Conservation (phyloP, 2,113 vertebrate species). For the Empidonax traillii region DNA sequence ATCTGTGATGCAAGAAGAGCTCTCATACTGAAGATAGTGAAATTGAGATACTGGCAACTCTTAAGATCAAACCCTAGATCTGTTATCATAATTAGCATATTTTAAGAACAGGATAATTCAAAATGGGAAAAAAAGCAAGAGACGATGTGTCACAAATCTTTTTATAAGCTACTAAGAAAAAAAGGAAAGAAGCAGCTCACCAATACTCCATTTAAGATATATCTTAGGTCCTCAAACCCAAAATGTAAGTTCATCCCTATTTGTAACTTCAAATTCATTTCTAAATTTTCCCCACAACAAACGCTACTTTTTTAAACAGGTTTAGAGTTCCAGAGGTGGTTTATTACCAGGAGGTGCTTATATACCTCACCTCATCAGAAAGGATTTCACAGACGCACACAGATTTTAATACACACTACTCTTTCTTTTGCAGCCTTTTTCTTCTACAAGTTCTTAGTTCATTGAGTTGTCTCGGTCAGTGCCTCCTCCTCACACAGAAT, state of each 20-base stretch:
- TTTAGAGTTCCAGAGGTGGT: not conserved
- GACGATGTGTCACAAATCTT: conserved; percentile 10
- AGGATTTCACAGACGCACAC: not conserved
- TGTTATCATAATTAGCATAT: conserved; percentile 54
- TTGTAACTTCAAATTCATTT: not conserved
- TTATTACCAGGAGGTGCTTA: not conserved
- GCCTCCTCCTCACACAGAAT: not conserved
- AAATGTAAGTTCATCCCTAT: not conserved
- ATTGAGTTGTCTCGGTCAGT: accelerated
- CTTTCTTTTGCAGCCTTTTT: not conserved
- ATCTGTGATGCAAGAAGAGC: conserved; percentile 35
- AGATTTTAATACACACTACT: not conserved
- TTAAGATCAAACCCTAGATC: conserved; percentile 50
- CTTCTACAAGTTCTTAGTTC: not conserved
- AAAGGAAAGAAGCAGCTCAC: not conserved
- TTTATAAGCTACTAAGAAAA: conserved; percentile 1
- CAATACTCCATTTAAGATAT: not conserved
- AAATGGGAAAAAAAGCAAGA: conserved; percentile 49
- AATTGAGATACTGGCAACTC: conserved; percentile 39
- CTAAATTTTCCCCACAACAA: not conserved
- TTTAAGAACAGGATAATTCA: conserved; percentile 58
- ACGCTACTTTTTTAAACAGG: not conserved
- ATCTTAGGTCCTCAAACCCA: not conserved
- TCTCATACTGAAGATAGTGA: conserved; percentile 8
- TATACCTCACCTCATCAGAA: not conserved